These are phyloP conservation scores for Pseudochirops corinnae DNA, from an alignment of 2,797 vertebrate genomes.

Conservation along the genomic window DNA sequence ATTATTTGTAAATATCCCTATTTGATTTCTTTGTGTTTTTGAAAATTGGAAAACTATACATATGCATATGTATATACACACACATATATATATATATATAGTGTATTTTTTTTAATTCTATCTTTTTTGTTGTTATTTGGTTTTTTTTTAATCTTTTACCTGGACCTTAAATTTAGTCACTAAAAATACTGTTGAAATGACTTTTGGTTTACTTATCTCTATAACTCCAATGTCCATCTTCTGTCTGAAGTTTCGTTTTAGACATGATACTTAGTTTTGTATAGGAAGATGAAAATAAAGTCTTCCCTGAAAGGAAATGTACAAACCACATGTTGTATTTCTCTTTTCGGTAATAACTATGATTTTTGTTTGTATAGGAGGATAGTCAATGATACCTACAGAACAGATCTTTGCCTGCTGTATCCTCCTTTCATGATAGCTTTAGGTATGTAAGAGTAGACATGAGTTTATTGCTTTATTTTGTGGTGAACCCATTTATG, in stretches of 20 bases:
- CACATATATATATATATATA: not conserved
- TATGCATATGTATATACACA: not conserved
- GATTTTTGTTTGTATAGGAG: conserved; percentile 89
- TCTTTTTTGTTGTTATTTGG: conserved; percentile 45
- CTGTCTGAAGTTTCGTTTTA: conserved; percentile 53
- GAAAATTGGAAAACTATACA: conserved; percentile 26
- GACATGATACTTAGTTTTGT: conserved; percentile 30
- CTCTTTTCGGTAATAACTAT: conserved; percentile 65
- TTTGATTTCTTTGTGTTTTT: conserved; percentile 47
- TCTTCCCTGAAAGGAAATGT: conserved; percentile 41
- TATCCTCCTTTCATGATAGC: conserved; percentile 99
- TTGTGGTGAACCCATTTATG: conserved; percentile 52
- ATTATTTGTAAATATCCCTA: conserved; percentile 30
- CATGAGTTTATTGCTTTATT: conserved; percentile 44
- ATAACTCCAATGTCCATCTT: conserved; percentile 43
- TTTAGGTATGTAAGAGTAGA: conserved; percentile 90
- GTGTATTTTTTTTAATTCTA: not conserved
- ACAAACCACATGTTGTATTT: conserved; percentile 10
- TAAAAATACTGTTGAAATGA: conserved; percentile 30
- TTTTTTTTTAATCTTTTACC: not conserved
- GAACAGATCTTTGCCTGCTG: conserved; percentile 98
- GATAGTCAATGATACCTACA: conserved; percentile 99
- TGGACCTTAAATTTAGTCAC: conserved; percentile 39
- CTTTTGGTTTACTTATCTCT: conserved; percentile 40
- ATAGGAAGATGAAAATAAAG: conserved; percentile 52